These are phyloP conservation scores for Callocephalon fimbriatum DNA, from an alignment of 2,113 vertebrate species.

Conservation along the genomic window DNA sequence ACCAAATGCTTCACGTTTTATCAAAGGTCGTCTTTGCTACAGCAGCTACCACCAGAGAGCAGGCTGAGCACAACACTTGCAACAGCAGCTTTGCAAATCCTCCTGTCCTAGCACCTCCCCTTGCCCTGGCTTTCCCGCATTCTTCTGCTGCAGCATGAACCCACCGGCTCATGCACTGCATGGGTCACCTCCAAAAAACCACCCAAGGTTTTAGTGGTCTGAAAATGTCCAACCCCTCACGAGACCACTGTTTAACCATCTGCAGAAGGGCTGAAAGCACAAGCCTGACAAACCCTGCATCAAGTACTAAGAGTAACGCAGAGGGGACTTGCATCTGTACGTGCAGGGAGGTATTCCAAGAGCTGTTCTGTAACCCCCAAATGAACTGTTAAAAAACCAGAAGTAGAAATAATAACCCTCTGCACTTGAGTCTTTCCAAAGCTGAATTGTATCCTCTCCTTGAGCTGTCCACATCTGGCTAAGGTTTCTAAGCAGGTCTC, in stretches of 20 bases:
- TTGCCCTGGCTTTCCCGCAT: not conserved
- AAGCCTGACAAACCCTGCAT: not conserved
- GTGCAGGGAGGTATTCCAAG: accelerated
- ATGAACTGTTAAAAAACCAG: not conserved
- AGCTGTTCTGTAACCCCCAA: not conserved
- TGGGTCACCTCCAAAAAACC: not conserved
- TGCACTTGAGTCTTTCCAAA: not conserved
- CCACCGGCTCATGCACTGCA: accelerated
- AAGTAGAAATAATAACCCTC: not conserved
- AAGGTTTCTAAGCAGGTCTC: not conserved
- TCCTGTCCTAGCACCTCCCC: constrained; percentile 45
- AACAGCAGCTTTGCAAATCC: constrained; percentile 14
- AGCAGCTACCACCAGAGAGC: constrained; percentile 66
- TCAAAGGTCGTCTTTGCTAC: constrained; percentile 44
- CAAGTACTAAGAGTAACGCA: accelerated
- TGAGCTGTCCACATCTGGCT: not conserved
- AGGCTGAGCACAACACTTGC: constrained; percentile 38
- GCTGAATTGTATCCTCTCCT: not conserved
- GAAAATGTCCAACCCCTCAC: not conserved
- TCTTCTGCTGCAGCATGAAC: not conserved
- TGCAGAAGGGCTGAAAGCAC: not conserved
- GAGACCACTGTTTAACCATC: not conserved
- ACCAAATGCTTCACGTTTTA: not conserved
- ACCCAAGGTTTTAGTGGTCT: accelerated
- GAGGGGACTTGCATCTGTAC: not conserved